A percentile compares a stretch with the other conserved stretches of the same genome.
These are phyloP conservation scores for Picathartes gymnocephalus DNA, from an alignment of 2,113 vertebrate genomes.

Conservation along the genomic window DNA sequence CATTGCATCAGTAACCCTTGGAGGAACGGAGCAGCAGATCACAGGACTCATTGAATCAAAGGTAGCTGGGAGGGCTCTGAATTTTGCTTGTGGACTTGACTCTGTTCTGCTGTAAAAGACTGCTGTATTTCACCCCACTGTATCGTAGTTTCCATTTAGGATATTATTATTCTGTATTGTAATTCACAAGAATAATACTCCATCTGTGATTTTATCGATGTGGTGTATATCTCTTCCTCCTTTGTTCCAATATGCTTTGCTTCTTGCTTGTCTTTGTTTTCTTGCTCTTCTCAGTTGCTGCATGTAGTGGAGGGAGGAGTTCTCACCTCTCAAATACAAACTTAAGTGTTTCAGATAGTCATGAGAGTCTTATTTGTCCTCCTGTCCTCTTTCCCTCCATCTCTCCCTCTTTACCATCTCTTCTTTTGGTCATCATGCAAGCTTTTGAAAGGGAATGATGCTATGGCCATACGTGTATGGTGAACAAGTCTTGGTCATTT, in stretches of 20 bases:
- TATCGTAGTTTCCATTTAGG: neutral
- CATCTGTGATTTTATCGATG: rapidly evolving
- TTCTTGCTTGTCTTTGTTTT: neutral
- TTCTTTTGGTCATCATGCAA: neutral
- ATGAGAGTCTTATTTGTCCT: neutral
- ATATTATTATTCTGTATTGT: neutral
- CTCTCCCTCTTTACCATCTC: neutral
- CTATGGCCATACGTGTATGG: rapidly evolving
- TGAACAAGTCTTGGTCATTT: neutral
- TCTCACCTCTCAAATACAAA: neutral
- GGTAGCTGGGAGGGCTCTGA: conserved; percentile 61
- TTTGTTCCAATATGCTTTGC: neutral
- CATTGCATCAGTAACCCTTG: conserved; percentile 67
- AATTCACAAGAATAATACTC: neutral
- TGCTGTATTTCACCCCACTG: neutral
- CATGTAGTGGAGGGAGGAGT: neutral
- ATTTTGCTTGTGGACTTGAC: neutral
- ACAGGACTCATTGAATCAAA: conserved; percentile 52
- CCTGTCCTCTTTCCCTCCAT: neutral
- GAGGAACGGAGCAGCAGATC: conserved; percentile 55
- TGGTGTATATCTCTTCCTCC: neutral
- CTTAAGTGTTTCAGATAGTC: neutral
- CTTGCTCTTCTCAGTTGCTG: neutral
- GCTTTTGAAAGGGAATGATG: neutral
- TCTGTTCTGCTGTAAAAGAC: neutral